Base-by-base conservation (phyloP, 2,888 invertebrate genomes). In the Escarpia spicata region DNA sequence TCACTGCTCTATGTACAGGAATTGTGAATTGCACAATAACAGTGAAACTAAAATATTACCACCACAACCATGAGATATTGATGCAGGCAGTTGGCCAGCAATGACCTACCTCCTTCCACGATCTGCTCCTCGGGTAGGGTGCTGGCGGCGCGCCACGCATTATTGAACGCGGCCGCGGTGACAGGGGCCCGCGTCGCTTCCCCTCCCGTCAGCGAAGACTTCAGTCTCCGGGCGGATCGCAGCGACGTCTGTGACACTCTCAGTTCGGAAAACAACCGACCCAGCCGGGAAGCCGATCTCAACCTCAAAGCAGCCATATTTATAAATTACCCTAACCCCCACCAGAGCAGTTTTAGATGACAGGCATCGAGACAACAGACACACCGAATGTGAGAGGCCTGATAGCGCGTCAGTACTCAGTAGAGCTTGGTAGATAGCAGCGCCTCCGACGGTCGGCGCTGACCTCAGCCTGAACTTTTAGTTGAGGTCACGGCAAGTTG, bases 211-310 rank as follows among this genome's bases (percentile, higher is more conserved):
- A 75, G 75, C 19, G 75, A 75, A 75, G 75, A 75, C 75, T 75
- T 75, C 75, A 75, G 19, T 75, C 75, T 15, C 75, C 19, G 75
- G 75, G 4, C 26, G 19, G 75, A 26, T 75, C 75, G n/a, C n/a
- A 75, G 75, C 75, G 75, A 75, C 75, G 75, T 26, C n/a, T 75
- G 75, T 75, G 75, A 75, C 75, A 75, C 75, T 75, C 75, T 15
- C 26, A 75, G 3, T 75, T 75, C 75, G 19, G 75, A 26, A 75
- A 75, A 75, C 75, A 75, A 75, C n/a, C 75, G 75, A 75, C 75
- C 75, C 26, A 75, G 19, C 75, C 75, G 75, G 26, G 75, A 75
- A 75, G 75, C 75, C 75, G 75, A 15, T 75, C 75, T 75, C 75
- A 75, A 75, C 75, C 75, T 75, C 75, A 75, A 26, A 75, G 75